Evolutionary conservation across 53 echinoderm and acorn worm genomes (phyloP).

Genomic region (Antedon mediterranea): DNA sequence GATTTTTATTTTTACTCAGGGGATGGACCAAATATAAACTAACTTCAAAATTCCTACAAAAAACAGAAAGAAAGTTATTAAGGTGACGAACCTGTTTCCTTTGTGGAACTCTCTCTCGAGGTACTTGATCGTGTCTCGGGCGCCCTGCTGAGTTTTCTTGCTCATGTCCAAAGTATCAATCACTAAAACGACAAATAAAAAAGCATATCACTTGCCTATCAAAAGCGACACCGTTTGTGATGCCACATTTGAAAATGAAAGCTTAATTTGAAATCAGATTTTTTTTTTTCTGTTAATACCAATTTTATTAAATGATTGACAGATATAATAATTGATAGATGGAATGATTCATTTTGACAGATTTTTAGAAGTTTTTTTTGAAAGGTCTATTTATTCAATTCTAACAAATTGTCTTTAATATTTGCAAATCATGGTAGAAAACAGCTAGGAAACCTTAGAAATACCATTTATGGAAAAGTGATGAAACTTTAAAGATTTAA

Average conservation of each 20-base stretch:
- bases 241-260: background rate
- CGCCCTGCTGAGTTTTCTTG: constrained; percentile 72
- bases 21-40: too few relatives aligned
- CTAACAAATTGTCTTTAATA: too few relatives aligned
- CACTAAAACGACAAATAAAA: background rate
- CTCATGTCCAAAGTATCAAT: constrained; percentile 41
- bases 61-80: background rate
- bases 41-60: background rate
- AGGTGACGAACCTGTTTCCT: constrained; percentile 74
- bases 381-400: too few relatives aligned
- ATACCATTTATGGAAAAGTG: too few relatives aligned
- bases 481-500: too few relatives aligned
- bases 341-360: background rate
- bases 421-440: too few relatives aligned
- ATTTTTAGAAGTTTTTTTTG: too few relatives aligned
- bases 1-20: too few relatives aligned
- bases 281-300: background rate
- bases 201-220: background rate
- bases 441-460: too few relatives aligned
- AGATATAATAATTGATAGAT: background rate
- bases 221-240: constrained; percentile 1
- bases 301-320: background rate
- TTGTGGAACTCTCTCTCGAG: constrained; percentile 86
- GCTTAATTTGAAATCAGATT: background rate
- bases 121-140: constrained; percentile 86